Conservation (phyloP, 1,140 invertebrate species). For the Pararge aegeria region DNA sequence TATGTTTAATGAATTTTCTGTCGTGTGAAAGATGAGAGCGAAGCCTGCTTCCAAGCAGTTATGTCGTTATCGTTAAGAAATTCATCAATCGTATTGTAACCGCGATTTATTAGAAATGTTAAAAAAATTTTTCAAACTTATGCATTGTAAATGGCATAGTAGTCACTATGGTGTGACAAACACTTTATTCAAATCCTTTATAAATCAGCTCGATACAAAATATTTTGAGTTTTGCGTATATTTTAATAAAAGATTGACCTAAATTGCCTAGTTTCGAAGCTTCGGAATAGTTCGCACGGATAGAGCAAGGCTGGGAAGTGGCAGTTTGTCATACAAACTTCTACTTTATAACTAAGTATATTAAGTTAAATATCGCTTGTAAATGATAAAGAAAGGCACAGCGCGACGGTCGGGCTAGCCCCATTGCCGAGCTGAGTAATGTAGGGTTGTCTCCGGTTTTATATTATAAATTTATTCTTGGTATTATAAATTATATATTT, state of each 20-base stretch:
- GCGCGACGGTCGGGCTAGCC: constrained; percentile 4
- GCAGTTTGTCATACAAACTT: neutral
- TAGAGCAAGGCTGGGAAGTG: constrained; percentile 9
- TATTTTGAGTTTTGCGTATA: neutral
- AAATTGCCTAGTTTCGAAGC: neutral
- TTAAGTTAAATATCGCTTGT: constrained; percentile 3
- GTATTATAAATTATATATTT: too few relatives aligned
- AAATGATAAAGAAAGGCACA: constrained; percentile 24
- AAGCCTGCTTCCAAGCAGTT: too few relatives aligned
- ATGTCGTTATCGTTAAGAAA: too few relatives aligned
- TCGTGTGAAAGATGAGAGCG: too few relatives aligned
- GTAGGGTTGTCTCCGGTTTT: neutral
- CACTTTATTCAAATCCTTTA: too few relatives aligned
- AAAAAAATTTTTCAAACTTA: too few relatives aligned
- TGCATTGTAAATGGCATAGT: too few relatives aligned
- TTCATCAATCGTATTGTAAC: too few relatives aligned
- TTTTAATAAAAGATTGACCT: constrained; percentile 6
- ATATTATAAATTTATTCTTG: neutral
- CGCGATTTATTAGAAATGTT: too few relatives aligned
- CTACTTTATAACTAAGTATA: neutral
- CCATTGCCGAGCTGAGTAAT: constrained; percentile 10
- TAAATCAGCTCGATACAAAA: neutral
- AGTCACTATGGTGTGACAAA: too few relatives aligned
- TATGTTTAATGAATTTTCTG: too few relatives aligned
- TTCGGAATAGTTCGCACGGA: constrained; percentile 11